Base-by-base conservation (phyloP, 2,888 invertebrate species). In the Cryptophagus acutangulus region DNA sequence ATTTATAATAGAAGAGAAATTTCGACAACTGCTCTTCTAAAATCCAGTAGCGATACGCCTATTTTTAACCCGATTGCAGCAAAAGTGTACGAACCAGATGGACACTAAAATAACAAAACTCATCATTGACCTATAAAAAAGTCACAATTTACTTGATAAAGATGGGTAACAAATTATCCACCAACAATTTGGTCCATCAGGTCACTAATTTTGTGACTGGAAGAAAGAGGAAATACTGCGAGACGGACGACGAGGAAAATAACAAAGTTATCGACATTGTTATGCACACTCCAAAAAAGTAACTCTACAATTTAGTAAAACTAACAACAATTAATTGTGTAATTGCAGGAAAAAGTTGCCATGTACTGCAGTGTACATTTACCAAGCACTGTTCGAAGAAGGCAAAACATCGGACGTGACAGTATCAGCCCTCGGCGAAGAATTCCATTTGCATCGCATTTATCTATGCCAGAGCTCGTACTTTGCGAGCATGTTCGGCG, bases 381-480 rank as follows among this genome's bases (percentile, higher is more conserved):
- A 85, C 61, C 79, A 85, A 61, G 81, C 83, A 0, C 66, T 87
- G 26, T 87, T 84, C 62, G 74, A 81, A 57, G 82, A 87, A 63
- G 83, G 86, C 43, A 78, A 81, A 63, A 81, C 82, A 55, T 84
- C 84, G 34, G 87, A 88, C 64, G 74, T 88, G 29, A 79, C 78
- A 17, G 81, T 88, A 3, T 70, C 75, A 57, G 85, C 86, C 34
- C 65, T 86, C 38, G 81, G 80, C 15, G 77, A 77, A 62, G 77
- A 81, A 45, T 87, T 87, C 81, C 75, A 76, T 55, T 70, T 88
- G 28, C 88, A 88, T 64, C 84, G 82, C 70, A 77, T 87, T 25
- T 88, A 88, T 62, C 72, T 88, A 30, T 81, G 81, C 54, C 87
- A 87, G 75, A 85, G 85, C 59, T 82, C 82, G 1, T 87, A 87